Evolutionary conservation across 2,888 invertebrate species (phyloP), one percentile per base, ranked within the genome.

Genomic region (Muscina levida): DNA sequence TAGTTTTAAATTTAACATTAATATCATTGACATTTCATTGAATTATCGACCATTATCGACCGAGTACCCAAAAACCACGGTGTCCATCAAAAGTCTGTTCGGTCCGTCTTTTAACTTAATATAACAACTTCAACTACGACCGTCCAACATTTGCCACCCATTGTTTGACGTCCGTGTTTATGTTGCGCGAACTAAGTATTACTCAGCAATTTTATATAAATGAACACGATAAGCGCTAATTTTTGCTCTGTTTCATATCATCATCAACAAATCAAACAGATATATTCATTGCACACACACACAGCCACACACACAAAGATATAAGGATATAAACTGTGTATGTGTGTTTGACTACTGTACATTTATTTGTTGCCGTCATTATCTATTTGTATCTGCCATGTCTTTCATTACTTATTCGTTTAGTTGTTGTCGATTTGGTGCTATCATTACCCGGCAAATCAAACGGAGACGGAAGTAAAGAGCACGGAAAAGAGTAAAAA

Each of bases 141-240:
- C n/a, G n/a, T n/a, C n/a, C n/a, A n/a, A n/a, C n/a, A n/a, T n/a
- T n/a, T n/a, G n/a, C 53, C 19, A 1, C 24, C 53, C 19, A 1
- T 8, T 31, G 31, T 31, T 31, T 8, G 4, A 31, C 8, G 31
- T 8, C 22, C 5, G 3, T 46, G 46, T 24, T 22, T 39, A 13
- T 62, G 22, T 67, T 67, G 22, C 8, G 8, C 3, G 19, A 39
- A 62, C 57, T 57, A 59, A 51, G 67, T 68, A 68, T 77, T 77
- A 77, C 56, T 68, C 62, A 74, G 72, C 81, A 77, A 44, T 74
- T 74, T 80, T 66, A 73, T 66, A 77, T 44, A 77, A 80, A 71
- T 56, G 59, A 77, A 77, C 74, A 81, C 68, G 77, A 81, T 81
- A 81, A 81, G 74, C 74, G 74, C 74, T 74, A 81, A 77, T 81